Evolutionary conservation across 2,113 vertebrate genomes (phyloP).

Genomic region (Enhydra lutris): DNA sequence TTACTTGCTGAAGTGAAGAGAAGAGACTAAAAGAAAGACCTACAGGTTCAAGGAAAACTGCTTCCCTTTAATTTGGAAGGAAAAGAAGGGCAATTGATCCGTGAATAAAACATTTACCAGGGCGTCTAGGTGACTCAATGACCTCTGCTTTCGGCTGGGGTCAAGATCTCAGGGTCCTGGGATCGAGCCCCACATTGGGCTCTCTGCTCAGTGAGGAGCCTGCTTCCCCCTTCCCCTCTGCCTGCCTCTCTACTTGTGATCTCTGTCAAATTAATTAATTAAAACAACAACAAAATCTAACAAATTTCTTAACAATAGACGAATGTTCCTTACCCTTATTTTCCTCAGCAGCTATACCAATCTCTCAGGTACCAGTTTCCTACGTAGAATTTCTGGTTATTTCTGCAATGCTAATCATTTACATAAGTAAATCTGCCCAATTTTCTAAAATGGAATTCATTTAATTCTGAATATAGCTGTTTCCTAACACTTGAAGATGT

Average conservation of each 20-base stretch:
- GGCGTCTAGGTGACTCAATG: too few relatives aligned
- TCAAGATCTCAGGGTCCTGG: too few relatives aligned
- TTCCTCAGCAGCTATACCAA: neutral
- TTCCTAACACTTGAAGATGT: neutral
- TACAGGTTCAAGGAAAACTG: neutral
- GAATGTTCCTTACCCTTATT: neutral
- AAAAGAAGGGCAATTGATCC: neutral
- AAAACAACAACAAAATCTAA: neutral
- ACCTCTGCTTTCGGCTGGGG: too few relatives aligned
- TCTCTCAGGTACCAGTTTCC: neutral
- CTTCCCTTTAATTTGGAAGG: neutral
- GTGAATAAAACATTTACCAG: neutral
- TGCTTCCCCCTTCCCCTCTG: too few relatives aligned
- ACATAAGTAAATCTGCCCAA: neutral
- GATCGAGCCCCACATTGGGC: too few relatives aligned
- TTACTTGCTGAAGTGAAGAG: neutral
- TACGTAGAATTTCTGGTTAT: neutral
- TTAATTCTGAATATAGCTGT: neutral
- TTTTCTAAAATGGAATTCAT: neutral
- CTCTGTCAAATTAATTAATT: too few relatives aligned
- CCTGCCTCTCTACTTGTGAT: too few relatives aligned
- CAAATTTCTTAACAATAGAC: neutral
- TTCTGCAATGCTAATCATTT: neutral
- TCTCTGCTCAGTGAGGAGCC: too few relatives aligned
- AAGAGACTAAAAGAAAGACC: neutral